Evolutionary conservation across 2,797 vertebrate species (phyloP).

Genomic region (Acridotheres tristis): DNA sequence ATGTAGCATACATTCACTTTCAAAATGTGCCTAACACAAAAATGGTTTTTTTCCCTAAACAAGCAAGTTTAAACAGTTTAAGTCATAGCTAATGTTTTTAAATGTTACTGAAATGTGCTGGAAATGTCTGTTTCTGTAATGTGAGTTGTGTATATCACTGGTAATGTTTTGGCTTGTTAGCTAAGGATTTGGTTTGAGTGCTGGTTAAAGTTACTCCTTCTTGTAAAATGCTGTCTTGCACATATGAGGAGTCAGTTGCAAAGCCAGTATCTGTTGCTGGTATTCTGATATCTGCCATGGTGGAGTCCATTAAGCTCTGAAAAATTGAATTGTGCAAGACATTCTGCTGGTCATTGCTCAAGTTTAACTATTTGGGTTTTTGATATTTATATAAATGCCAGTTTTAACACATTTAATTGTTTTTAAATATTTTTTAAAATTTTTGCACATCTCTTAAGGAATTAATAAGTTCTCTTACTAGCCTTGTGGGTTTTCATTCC

Average conservation of each 20-base stretch:
- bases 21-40: slow-evolving; percentile 74
- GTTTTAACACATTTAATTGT: slow-evolving; percentile 72
- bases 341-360: slow-evolving; percentile 57
- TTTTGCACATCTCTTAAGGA: slow-evolving; percentile 78
- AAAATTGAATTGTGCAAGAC: slow-evolving; percentile 46
- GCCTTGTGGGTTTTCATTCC: slow-evolving; percentile 70
- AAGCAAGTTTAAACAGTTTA: slow-evolving; percentile 59
- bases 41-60: neutral
- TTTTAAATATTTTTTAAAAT: slow-evolving; percentile 8
- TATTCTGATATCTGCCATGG: slow-evolving; percentile 46
- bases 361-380: slow-evolving; percentile 65
- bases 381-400: slow-evolving; percentile 77
- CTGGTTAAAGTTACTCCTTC: slow-evolving; percentile 63
- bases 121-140: slow-evolving; percentile 49
- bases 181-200: slow-evolving; percentile 55
- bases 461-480: slow-evolving; percentile 64
- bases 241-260: slow-evolving; percentile 43
- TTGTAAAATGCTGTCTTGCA: slow-evolving; percentile 53
- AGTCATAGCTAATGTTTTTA: slow-evolving; percentile 29
- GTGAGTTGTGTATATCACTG: slow-evolving; percentile 50
- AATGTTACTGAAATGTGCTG: slow-evolving; percentile 54
- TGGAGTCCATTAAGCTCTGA: slow-evolving; percentile 50
- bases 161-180: slow-evolving; percentile 58
- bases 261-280: slow-evolving; percentile 36
- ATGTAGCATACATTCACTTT: slow-evolving; percentile 54